Evolutionary conservation across 2,888 invertebrate genomes (phyloP), one percentile per base, ranked within the genome.

Genomic region (Conchocele bisecta): DNA sequence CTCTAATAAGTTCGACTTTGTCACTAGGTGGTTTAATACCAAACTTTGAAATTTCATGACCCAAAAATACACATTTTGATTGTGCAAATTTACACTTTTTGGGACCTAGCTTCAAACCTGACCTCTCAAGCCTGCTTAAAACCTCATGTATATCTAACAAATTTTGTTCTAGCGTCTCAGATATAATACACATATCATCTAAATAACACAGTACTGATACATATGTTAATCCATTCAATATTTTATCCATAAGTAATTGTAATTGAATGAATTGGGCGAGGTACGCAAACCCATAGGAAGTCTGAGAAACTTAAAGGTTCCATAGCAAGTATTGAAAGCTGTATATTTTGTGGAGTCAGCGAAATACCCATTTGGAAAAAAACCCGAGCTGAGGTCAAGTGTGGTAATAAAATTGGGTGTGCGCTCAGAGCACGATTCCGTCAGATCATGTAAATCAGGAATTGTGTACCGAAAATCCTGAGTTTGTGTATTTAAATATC

Each of bases 211-310:
- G 33, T 15, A 59, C 70, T 24, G 61, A 65, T 28, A 50, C 22
- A 74, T 66, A 79, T n/a, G 66, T 75, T 9, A 72, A 39, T 28
- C 66, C 60, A 15, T 69, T 44, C 15, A 79, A 58, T 29, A 72
- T 58, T 37, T 61, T 76, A 50, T 75, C 71, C 75, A 75, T 74
- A 17, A 77, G 29, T 20, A 77, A 39, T 56, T 77, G 74, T 50
- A 77, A n/a, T n/a, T n/a, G n/a, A n/a, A 77, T 5, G 57, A 54
- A 59, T 67, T 74, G 50, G 74, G 71, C n/a, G 59, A 50, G 20
- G 57, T 58, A 26, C 51, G 57, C n/a, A 78, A 39, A 22, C 70
- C 75, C 72, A 79, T 79, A 3, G 75, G 69, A 15, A 78, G 26
- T 2, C 74, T 33, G 22, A 69, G 37, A 35, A 75, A 75, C 64